Evolutionary conservation across 1,140 invertebrate species (phyloP).

Genomic region (Lutraria rhynchaena): DNA sequence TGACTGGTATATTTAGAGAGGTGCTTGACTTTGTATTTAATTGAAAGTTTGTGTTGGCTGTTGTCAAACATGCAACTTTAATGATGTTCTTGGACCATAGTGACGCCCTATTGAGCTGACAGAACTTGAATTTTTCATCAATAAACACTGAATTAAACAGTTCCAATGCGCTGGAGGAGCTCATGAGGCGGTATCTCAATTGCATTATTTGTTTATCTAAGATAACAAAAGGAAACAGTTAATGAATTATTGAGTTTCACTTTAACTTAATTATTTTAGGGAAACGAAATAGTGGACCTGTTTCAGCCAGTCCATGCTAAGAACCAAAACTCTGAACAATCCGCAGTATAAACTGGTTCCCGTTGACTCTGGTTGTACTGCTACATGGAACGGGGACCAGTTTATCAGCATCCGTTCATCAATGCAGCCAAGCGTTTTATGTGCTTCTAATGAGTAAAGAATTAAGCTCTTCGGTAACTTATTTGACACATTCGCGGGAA

Average conservation of each 20-base stretch:
- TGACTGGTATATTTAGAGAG: constrained; percentile 37
- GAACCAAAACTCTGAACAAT: constrained; percentile 20
- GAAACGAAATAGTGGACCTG: background rate
- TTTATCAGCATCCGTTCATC: too few species aligned
- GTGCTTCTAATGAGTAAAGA: too few species aligned
- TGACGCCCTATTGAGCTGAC: background rate
- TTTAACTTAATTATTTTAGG: background rate
- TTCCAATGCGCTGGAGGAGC: background rate
- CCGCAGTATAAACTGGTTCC: too few species aligned
- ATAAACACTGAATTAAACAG: background rate
- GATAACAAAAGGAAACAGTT: background rate
- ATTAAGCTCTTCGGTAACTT: too few species aligned
- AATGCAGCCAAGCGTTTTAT: too few species aligned
- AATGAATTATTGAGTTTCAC: background rate
- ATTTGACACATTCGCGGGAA: too few species aligned
- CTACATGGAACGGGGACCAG: too few species aligned
- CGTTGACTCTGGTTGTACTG: too few species aligned
- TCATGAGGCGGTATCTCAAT: background rate
- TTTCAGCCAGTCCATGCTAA: constrained; percentile 12
- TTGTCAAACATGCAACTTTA: constrained; percentile 37
- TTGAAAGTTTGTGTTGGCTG: constrained; percentile 42
- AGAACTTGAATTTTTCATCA: constrained; percentile 4
- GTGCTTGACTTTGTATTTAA: constrained; percentile 42
- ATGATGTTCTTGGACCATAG: constrained; percentile 13
- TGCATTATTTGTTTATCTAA: background rate